Evolutionary conservation across 2,113 vertebrate genomes (phyloP), one percentile per base, ranked within the genome.

Genomic region (Plecturocebus donacophilus): DNA sequence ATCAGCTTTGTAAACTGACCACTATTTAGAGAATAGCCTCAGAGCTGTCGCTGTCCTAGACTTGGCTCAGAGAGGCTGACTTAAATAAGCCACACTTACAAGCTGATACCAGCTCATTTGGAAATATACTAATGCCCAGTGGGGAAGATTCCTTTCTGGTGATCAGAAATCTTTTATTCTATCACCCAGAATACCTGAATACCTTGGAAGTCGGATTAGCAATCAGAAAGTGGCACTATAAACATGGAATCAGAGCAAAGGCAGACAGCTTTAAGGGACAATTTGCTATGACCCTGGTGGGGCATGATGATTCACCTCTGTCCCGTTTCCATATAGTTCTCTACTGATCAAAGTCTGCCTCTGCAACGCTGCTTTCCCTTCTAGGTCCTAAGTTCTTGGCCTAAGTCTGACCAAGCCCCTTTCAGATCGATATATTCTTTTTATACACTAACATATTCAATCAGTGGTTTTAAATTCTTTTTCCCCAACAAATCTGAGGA

Each of bases 151-250:
- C 73, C n/a, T 83, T 75, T 84, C 94, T 76, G 64, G 45, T 19
- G 25, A 61, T 21, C 32, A 71, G 40, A 73, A 83, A 32, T 40
- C 5, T 16, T 73, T 91, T 52, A 40, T 35, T 92, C 35, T 75
- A 52, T 35, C 30, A 40, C 27, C 20, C 64, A 40, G 38, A 23
- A 42, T 11, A 19, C 40, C 68, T 89, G 66, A 81, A 77, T 71
- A 77, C 40, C 32, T 66, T 75, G 38, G n/a, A 85, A 83, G 40
- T 45, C 75, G 20, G 20, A 73, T 42, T 35, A 84, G 54, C 35
- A 77, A 80, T 86, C 83, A 96, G 86, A 95, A 95, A 54, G 77
- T 21, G 73, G 21, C 52, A 87, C 5, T 61, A 70, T 64, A 87
- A 96, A 42, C 77, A 68, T 27, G 21, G 35, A 66, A 68, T 35